Evolutionary conservation across 2,888 invertebrate genomes (phyloP), one percentile per base, ranked within the genome.

Genomic region (Pollenia amentaria): DNA sequence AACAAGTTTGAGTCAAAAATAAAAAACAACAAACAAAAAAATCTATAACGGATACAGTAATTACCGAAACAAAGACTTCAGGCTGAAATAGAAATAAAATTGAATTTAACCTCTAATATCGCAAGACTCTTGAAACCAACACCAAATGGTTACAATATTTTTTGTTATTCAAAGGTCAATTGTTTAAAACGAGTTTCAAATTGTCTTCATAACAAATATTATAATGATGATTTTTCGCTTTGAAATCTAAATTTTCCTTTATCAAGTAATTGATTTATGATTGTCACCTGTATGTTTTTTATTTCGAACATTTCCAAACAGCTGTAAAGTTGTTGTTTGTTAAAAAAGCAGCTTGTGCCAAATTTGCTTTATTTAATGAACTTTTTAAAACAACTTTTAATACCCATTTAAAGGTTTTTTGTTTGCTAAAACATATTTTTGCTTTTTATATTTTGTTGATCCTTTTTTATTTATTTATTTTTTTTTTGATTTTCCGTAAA

Each of bases 41-140:
- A 78, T 42, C 73, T 82, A 72, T 85, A 85, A 82, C 85, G 73
- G 85, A 82, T 78, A 62, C 62, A 29, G 78, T 55, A 81, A 81
- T 81, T 85, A 73, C n/a, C 60, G 29, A 29, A 46, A 78, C 0
- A 29, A 78, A 67, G 1, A 51, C 60, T 53, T 72, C 40, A 57
- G 62, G 67, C 55, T 14, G 53, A 55, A 60, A 18, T 38, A 0
- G 29, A 29, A 48, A 65, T 3, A 44, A 14, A 16, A 12, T 62
- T 42, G 0, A 18, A 62, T 12, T 42, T 18, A 12, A 44, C 29
- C 29, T 29, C 29, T 29, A 29, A 29, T 29, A 29, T 6, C 29
- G 29, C 29, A 29, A 29, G 29, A 29, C 29, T 29, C 29, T 29
- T 29, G 29, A 29, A 67, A 2, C 48, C 9, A 46, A 48, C 46